These are phyloP conservation scores for Pyrgus malvae DNA, from an alignment of 2,888 invertebrate species.

Conservation along the genomic window DNA sequence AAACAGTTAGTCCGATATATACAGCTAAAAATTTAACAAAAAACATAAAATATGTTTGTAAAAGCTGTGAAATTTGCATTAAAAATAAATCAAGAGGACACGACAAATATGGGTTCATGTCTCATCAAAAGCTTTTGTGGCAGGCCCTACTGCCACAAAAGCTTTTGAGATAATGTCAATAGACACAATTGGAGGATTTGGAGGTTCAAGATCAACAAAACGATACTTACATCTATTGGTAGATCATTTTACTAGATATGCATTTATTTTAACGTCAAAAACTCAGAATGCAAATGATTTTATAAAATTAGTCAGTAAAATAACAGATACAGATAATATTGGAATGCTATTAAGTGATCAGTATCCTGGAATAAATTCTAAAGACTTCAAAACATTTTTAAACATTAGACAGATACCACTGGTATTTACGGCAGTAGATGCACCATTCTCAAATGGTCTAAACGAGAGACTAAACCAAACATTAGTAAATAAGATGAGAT, in stretches of 20 bases:
- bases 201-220: constrained; percentile 31
- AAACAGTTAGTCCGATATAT: constrained; percentile 13
- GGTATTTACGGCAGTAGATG: too few relatives aligned
- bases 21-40: constrained; percentile 15
- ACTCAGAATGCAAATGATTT: constrained; percentile 34
- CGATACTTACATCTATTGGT: constrained; percentile 31
- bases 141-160: constrained; percentile 25
- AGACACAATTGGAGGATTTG: constrained; percentile 31
- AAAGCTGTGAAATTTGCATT: constrained; percentile 21
- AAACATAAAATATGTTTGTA: constrained; percentile 25
- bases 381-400: constrained; percentile 31
- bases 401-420: too few relatives aligned
- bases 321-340: constrained; percentile 13
- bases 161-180: constrained; percentile 26
- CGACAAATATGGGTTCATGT: constrained; percentile 19
- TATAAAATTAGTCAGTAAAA: constrained; percentile 27
- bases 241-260: constrained; percentile 22
- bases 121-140: constrained; percentile 17
- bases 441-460: constrained; percentile 35
- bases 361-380: constrained; percentile 42
- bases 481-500: constrained; percentile 42
- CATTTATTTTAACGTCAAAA: constrained; percentile 27
- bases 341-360: constrained; percentile 32
- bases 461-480: constrained; percentile 42
- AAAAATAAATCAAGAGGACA: constrained; percentile 26